Evolutionary conservation across 2,797 vertebrate genomes (phyloP), one percentile per base, ranked within the genome.

Genomic region (Naso thynnoides): DNA sequence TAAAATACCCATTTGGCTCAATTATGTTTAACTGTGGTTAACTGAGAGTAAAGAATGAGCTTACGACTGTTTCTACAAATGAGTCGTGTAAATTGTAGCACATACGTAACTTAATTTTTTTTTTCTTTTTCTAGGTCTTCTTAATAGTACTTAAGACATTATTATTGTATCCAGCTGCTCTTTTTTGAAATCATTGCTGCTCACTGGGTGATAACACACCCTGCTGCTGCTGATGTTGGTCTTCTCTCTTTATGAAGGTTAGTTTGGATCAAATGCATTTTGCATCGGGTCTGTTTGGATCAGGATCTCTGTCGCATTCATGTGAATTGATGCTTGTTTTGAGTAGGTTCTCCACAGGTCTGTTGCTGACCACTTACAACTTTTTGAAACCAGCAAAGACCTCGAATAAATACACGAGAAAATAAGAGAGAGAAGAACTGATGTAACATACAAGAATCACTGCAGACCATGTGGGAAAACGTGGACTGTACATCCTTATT

Each of bases 401-500:
- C 27, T 47, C 6, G n/a, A 16, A 54, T 45, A 19, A 45, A 55
- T 9, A 36, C 15, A 5, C 6, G 4, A 45, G 23, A 16, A 44
- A 0, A 31, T 15, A 45, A 7, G 10, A 31, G n/a, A 59, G 31
- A n/a, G 19, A 26, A 27, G 44, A 26, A 33, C 31, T 27, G 15
- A 68, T 2, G 11, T n/a, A 52, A 53, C 38, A 50, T 29, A 33
- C 21, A 6, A 61, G 8, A 47, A 36, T 16, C 1, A 36, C 26
- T 5, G 6, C 8, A 57, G 54, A 54, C 15, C 0, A 38, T 26
- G 23, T 39, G n/a, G 24, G 59, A 59, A n/a, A 47, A 41, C 47
- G 52, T 49, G 24, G 26, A 8, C 45, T 72, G n/a, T 60, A 45
- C 36, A 70, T 54, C 23, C 21, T 47, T 45, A 48, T 59, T 54